Percentiles rank a stretch among this genome's conserved stretches.
phyloP scores from a whole-genome alignment of 2,888 invertebrate species.

The Invenusta paracnida region DNA sequence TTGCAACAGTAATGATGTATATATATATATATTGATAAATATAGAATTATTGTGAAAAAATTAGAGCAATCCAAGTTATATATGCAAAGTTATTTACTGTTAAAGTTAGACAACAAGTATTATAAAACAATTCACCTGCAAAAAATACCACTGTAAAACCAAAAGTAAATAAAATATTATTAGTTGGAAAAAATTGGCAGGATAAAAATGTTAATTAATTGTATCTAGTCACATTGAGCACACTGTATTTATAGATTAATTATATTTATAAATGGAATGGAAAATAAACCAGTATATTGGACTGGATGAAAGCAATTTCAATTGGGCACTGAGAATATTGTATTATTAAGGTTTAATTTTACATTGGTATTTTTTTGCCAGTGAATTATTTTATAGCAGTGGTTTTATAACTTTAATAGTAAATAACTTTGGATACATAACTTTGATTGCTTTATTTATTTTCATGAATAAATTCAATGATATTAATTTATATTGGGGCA shows the following conservation, averaged over 20 bases:
- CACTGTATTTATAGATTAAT: too few species aligned
- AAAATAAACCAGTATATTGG: too few species aligned
- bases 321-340: not conserved
- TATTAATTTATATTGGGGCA: not conserved
- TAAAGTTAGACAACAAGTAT: not conserved
- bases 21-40: not conserved
- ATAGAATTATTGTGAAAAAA: not conserved
- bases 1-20: too few species aligned
- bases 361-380: not conserved
- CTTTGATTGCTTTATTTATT: not conserved
- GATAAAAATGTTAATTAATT: not conserved
- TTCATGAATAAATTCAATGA: not conserved
- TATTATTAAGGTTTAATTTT: too few species aligned
- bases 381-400: not conserved
- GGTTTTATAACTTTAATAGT: not conserved
- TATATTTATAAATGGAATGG: too few species aligned
- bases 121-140: not conserved
- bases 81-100: not conserved
- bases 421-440: not conserved
- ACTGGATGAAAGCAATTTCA: too few species aligned
- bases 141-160: not conserved
- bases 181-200: not conserved
- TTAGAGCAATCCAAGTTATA: not conserved
- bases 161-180: not conserved
- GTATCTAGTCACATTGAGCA: not conserved